Evolutionary conservation across 2,888 invertebrate species (phyloP).

Genomic region (Tipula lateralis): DNA sequence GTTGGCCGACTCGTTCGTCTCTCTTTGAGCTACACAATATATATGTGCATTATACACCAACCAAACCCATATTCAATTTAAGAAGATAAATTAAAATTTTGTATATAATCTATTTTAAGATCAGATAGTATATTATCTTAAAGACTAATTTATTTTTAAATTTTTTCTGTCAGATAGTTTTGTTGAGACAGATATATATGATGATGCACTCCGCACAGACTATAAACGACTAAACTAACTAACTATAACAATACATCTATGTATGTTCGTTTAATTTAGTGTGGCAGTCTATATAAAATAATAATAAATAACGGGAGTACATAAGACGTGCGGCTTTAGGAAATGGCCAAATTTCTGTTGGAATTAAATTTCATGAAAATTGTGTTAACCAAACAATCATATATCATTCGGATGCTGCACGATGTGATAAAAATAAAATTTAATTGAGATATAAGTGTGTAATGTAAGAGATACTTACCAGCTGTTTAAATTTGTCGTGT

Average conservation of each 20-base stretch:
- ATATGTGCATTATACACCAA: not conserved
- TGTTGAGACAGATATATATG: not conserved
- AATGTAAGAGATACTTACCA: not conserved
- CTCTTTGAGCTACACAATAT: not conserved
- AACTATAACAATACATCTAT: not conserved
- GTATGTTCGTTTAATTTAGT: not conserved
- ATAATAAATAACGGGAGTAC: not conserved
- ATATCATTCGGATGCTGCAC: not conserved
- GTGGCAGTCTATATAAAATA: not conserved
- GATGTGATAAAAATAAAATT: not conserved
- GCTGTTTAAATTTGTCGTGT: not conserved
- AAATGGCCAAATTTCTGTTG: not conserved
- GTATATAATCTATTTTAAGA: conserved; percentile 2
- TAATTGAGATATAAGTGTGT: conserved; percentile 7
- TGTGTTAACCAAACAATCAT: conserved; percentile 2
- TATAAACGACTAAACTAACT: not conserved
- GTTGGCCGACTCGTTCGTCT: not conserved
- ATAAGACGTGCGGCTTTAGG: not conserved
- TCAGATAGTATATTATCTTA: not conserved
- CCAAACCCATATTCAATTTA: conserved; percentile 7
- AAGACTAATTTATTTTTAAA: conserved; percentile 11
- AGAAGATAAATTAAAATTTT: conserved; percentile 6
- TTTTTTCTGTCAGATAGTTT: not conserved
- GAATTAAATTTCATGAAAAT: not conserved
- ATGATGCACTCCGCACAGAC: not conserved